A percentile compares a stretch with the other conserved stretches of the same genome.
These are phyloP conservation scores for Callinectes sapidus DNA, from an alignment of 2,888 invertebrate genomes.

Conservation along the genomic window DNA sequence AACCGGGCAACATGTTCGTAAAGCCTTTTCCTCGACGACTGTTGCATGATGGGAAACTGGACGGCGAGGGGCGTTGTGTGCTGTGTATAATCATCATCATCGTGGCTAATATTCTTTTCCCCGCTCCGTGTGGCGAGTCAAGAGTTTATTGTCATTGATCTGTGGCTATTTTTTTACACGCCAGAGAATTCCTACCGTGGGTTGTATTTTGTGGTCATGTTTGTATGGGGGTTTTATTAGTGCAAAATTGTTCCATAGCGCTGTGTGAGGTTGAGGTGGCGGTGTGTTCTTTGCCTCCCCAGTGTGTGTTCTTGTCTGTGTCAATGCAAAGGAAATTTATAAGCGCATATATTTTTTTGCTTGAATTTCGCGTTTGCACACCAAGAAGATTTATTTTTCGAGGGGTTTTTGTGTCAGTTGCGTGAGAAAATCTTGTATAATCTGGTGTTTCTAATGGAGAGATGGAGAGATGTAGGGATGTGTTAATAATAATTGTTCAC, in stretches of 20 bases:
- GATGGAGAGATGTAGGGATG: neutral
- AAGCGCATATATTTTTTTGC: slow-evolving; percentile 12
- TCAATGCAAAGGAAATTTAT: neutral
- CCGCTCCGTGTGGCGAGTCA: neutral
- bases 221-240: neutral
- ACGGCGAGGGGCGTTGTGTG: neutral
- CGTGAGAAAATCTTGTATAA: neutral
- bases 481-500: too few species aligned
- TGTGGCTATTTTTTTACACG: neutral
- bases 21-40: neutral
- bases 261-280: too few species aligned
- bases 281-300: too few species aligned
- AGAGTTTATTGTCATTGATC: neutral
- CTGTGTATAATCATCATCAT: neutral
- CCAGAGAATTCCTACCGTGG: neutral
- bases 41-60: slow-evolving; percentile 8
- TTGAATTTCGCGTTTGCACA: neutral
- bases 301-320: neutral
- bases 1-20: slow-evolving; percentile 19
- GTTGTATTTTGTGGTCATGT: neutral
- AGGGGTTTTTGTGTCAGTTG: neutral
- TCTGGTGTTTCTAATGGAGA: neutral
- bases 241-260: too few species aligned
- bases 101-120: neutral
- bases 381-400: neutral